These are phyloP conservation scores for Psittacula derbiana DNA, from an alignment of 2,797 vertebrate species.

Conservation along the genomic window DNA sequence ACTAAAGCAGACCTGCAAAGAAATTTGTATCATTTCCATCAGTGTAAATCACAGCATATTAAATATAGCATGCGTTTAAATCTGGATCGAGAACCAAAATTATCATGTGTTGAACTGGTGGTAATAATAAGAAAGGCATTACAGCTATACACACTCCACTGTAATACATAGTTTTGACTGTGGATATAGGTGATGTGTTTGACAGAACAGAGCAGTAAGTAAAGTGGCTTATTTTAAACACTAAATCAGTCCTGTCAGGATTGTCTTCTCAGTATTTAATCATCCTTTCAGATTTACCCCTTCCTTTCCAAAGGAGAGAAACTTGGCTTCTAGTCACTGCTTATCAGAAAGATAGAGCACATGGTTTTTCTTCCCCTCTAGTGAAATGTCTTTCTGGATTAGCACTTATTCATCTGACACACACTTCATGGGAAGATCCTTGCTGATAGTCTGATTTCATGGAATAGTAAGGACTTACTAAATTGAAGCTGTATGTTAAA, in stretches of 20 bases:
- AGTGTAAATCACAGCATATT: neutral
- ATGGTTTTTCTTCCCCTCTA: neutral
- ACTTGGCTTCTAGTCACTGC: neutral
- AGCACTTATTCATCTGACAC: neutral
- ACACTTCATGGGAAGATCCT: neutral
- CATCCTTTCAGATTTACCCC: neutral
- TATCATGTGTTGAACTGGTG: neutral
- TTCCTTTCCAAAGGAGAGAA: neutral
- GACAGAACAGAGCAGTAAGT: neutral
- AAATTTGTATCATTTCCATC: neutral
- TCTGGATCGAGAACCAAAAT: neutral
- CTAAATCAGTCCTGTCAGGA: neutral
- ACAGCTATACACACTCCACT: neutral
- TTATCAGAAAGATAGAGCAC: neutral
- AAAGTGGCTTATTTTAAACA: neutral
- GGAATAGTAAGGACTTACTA: neutral
- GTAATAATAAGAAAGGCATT: neutral
- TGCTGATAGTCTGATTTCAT: neutral
- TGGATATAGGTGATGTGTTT: neutral
- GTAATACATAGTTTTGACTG: neutral
- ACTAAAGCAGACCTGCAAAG: neutral
- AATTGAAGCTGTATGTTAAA: neutral
- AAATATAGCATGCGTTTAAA: neutral
- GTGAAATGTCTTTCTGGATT: neutral
- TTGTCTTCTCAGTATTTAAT: neutral